These are phyloP conservation scores for Cavia porcellus DNA, from an alignment of 2,113 vertebrate species.

Conservation along the genomic window DNA sequence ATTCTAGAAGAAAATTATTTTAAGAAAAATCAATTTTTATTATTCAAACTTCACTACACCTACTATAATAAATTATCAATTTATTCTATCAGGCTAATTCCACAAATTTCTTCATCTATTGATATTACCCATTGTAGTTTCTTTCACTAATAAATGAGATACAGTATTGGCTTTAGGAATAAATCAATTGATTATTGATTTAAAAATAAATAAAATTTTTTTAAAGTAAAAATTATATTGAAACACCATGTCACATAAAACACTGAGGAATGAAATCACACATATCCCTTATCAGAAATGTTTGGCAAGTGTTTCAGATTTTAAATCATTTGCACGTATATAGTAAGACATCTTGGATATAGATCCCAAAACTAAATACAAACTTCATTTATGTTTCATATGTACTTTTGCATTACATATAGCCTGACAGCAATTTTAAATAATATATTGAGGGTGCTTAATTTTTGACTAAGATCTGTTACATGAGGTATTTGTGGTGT, in stretches of 20 bases:
- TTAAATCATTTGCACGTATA: not conserved
- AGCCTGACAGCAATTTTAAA: not conserved
- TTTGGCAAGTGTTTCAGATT: not conserved
- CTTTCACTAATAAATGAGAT: constrained; percentile 41
- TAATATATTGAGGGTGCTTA: not conserved
- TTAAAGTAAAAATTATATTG: constrained; percentile 23
- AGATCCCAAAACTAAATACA: not conserved
- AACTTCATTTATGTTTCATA: not conserved
- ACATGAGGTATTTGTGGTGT: not conserved
- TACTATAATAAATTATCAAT: constrained; percentile 42
- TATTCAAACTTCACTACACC: constrained; percentile 4
- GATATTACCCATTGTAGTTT: not conserved
- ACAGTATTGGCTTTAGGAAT: not conserved
- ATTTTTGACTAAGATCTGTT: not conserved
- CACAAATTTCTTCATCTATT: constrained; percentile 31
- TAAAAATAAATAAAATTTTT: constrained; percentile 47
- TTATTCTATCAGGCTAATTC: not conserved
- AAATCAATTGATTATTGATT: not conserved
- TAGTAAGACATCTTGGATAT: not conserved
- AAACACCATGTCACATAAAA: constrained; percentile 31
- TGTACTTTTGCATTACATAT: not conserved
- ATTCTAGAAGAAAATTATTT: constrained; percentile 64
- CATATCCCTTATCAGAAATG: not conserved
- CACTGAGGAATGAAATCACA: not conserved
- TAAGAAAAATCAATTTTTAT: not conserved